Percentiles rank a stretch among this genome's conserved stretches.
phyloP scores from a whole-genome alignment of 2,113 vertebrate genomes.

The Oryzias melastigma region DNA sequence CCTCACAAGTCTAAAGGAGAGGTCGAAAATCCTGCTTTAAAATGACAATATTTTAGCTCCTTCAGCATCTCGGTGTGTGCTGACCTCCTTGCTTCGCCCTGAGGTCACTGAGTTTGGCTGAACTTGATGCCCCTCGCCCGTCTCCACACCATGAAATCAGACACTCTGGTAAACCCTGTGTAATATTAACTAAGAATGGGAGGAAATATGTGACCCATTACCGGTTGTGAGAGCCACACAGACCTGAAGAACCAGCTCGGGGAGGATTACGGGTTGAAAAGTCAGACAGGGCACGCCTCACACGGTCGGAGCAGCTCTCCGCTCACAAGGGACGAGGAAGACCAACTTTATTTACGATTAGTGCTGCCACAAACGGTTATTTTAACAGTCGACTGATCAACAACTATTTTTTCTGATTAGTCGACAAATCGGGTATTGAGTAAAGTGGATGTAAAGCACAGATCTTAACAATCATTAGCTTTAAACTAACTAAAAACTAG shows the following conservation, averaged over 20 bases:
- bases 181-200: conserved; percentile 22
- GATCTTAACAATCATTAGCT: too few relatives aligned
- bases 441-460: too few relatives aligned
- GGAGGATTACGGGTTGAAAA: conserved; percentile 11
- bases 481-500: too few relatives aligned
- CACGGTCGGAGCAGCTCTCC: background rate
- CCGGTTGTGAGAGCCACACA: background rate
- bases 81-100: conserved; percentile 34
- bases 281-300: conserved; percentile 6
- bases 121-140: conserved; percentile 33
- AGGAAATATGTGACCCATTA: conserved; percentile 28
- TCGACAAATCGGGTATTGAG: too few relatives aligned
- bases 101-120: conserved; percentile 31
- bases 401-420: too few relatives aligned
- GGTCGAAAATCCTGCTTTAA: background rate
- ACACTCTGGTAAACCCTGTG: conserved; percentile 11
- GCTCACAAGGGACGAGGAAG: background rate
- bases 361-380: too few relatives aligned
- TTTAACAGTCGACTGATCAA: too few relatives aligned
- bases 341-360: background rate
- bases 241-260: conserved; percentile 19
- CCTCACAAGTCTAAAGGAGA: background rate
- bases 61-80: background rate
- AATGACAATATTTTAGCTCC: background rate
- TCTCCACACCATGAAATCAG: background rate